Conservation (phyloP, 2,888 invertebrate genomes). For the Acheta domesticus region DNA sequence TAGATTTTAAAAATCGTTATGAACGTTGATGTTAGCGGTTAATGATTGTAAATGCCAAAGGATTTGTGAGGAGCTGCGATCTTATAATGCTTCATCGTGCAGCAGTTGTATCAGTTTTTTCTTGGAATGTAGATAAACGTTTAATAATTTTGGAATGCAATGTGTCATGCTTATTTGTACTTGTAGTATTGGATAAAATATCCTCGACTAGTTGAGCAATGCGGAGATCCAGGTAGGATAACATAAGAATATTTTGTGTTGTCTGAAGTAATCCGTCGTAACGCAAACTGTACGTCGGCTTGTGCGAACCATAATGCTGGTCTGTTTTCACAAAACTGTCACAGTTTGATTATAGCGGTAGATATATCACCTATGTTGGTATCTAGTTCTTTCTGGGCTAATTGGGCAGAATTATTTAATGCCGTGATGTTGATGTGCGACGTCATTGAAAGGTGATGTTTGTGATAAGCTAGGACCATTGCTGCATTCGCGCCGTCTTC, state of each 20-base stretch:
- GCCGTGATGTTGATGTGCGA: too few species aligned
- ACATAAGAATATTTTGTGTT: slow-evolving; percentile 23
- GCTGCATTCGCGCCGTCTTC: too few species aligned
- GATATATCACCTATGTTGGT: too few species aligned
- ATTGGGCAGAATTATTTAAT: too few species aligned
- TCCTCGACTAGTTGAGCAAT: slow-evolving; percentile 26
- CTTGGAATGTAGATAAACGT: not conserved
- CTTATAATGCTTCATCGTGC: not conserved
- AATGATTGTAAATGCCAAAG: not conserved
- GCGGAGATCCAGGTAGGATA: slow-evolving; percentile 19
- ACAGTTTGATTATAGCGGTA: not conserved
- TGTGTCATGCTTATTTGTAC: not conserved
- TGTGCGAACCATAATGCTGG: slow-evolving; percentile 25
- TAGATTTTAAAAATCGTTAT: not conserved
- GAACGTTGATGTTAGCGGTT: not conserved
- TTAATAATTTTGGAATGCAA: not conserved
- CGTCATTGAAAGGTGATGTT: too few species aligned
- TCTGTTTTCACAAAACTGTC: slow-evolving; percentile 27
- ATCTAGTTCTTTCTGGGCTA: too few species aligned
- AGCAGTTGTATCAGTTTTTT: not conserved
- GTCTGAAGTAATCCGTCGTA: slow-evolving; percentile 3
- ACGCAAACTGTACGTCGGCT: slow-evolving; percentile 24
- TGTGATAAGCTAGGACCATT: too few species aligned
- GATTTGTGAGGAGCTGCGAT: not conserved
- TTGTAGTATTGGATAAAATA: slow-evolving; percentile 22